Evolutionary conservation across 1,140 invertebrate genomes (phyloP).

Genomic region (Leptestheria dahalacensis): DNA sequence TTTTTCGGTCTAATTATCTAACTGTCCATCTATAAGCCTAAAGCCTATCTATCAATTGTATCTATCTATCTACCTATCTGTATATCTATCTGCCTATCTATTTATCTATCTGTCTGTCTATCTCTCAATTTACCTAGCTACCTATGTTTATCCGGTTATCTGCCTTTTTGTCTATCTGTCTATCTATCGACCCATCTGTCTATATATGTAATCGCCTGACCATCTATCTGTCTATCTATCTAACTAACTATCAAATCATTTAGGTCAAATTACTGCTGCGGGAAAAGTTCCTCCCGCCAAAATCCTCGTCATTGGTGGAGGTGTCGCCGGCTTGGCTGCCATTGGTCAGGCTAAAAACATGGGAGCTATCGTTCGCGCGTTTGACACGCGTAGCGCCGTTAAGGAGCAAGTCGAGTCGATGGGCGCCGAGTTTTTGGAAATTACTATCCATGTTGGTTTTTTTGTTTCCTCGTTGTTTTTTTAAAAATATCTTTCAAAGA

Average conservation of each 20-base stretch:
- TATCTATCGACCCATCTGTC: no score
- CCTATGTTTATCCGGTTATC: no score
- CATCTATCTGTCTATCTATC: neutral
- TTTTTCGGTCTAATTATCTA: neutral
- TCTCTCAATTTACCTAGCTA: no score
- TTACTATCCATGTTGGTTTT: conserved; percentile 44
- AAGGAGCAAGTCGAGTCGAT: conserved; percentile 83
- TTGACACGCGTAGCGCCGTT: conserved; percentile 71
- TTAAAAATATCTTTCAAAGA: neutral
- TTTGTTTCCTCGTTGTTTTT: no score
- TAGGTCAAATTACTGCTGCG: conserved; percentile 71
- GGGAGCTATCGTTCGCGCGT: conserved; percentile 74
- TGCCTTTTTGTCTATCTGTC: no score
- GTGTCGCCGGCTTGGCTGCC: conserved; percentile 71
- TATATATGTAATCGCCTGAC: no score
- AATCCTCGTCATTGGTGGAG: conserved; percentile 72
- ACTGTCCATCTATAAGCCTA: neutral
- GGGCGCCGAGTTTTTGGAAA: conserved; percentile 69
- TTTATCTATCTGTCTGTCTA: no score
- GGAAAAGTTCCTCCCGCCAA: conserved; percentile 73
- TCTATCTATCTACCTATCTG: no score
- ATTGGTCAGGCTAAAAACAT: conserved; percentile 73
- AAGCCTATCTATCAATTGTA: neutral
- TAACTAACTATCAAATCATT: neutral
- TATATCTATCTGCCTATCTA: no score